phyloP scores from a whole-genome alignment of 2,888 invertebrate genomes.

The Drosophila barbarae region DNA sequence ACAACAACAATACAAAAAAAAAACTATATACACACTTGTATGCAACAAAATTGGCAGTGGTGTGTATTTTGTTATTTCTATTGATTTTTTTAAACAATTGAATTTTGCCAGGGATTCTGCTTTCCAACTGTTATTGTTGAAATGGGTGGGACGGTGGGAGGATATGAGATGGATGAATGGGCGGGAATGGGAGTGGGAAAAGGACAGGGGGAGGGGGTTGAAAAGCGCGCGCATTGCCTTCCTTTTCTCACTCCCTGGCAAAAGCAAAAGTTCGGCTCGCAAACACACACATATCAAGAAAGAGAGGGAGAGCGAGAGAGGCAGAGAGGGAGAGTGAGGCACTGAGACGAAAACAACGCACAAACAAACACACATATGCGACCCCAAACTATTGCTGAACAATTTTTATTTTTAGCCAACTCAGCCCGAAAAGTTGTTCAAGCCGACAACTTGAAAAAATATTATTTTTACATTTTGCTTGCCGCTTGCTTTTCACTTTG shows the following conservation, averaged over 20 bases:
- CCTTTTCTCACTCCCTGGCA: conserved; percentile 29
- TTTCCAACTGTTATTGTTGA: conserved; percentile 23
- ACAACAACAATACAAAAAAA: conserved; percentile 22
- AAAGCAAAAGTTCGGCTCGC: conserved; percentile 52
- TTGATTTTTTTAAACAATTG: conserved; percentile 76
- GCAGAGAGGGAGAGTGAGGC: conserved; percentile 1
- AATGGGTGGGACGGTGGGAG: conserved; percentile 6
- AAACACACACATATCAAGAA: conserved; percentile 24
- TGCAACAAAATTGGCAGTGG: conserved; percentile 35
- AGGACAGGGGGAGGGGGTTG: conserved; percentile 62
- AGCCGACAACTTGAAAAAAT: conserved; percentile 71
- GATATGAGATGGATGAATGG: conserved; percentile 9
- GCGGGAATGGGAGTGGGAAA: conserved; percentile 12
- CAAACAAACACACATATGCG: conserved; percentile 36
- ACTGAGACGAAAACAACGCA: conserved; percentile 17
- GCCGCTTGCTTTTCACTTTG: conserved; percentile 63
- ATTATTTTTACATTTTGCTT: conserved; percentile 70
- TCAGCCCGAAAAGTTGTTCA: conserved; percentile 68
- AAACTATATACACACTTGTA: conserved; percentile 14
- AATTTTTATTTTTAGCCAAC: conserved; percentile 72
- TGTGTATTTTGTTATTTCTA: conserved; percentile 77
- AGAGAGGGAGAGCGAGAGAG: background rate
- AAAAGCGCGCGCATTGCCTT: conserved; percentile 67
- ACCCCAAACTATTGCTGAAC: conserved; percentile 61
- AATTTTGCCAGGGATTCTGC: conserved; percentile 61